Evolutionary conservation across 2,113 vertebrate species (phyloP), one percentile per base, ranked within the genome.

Genomic region (Syngnathoides biaculeatus): DNA sequence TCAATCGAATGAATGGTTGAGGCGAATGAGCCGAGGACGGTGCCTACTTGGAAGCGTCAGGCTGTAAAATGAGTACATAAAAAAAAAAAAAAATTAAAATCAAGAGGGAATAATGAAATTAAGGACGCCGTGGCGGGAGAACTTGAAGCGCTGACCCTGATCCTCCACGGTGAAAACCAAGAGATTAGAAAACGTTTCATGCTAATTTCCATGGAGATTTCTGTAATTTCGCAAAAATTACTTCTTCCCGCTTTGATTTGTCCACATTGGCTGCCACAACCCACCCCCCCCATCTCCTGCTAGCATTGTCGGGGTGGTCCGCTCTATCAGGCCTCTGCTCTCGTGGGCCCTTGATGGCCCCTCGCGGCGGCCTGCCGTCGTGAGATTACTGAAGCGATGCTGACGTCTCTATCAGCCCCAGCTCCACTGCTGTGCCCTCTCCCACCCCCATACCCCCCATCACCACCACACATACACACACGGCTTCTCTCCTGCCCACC

Each of bases 121-220:
- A 89, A 89, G 86, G 81, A 89, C 91, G 93, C 91, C 78, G 55
- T 75, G 92, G 90, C 89, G 78, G 82, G 69, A 81, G 88, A 94
- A 93, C 92, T 94, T 91, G 92, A 96, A 93, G 92, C 94, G 83
- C 89, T 96, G 95, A 98, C 95, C 95, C 95, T 94, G 94, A 94
- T 95, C 93, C 86, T 91, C 92, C 79, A 57, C 19, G 89, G 92
- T 94, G 93, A 95, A 95, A 93, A 94, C 94, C 92, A 86, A 91
- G 92, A 95, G 95, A 97, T 98, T 95, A 98, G 94, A 95, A 95
- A 95, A 95, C 94, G 95, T 94, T 95, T 95, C 95, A 94, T 96
- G 95, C 95, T 98, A 94, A 98, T 98, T 98, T 98, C 96, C 96
- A 97, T 98, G 95, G 95, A 97, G 96, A 98, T 96, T 97, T 96